Evolutionary conservation across 2,113 vertebrate genomes (phyloP).

Genomic region (Nycticryphes semicollaris): DNA sequence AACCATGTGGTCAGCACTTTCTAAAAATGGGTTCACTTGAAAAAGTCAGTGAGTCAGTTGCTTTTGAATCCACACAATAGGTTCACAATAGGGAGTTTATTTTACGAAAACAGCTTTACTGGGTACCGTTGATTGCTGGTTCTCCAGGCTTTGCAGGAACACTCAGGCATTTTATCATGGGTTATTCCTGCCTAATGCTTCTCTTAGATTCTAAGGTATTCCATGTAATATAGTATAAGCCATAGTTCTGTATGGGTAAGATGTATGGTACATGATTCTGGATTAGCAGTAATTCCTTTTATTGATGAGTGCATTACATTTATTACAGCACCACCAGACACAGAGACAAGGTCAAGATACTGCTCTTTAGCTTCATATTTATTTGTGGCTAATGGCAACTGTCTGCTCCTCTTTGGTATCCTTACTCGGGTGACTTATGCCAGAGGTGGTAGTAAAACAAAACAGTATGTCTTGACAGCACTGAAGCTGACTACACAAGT

Average conservation of each 20-base stretch:
- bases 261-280: not conserved
- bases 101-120: not conserved
- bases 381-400: not conserved
- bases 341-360: not conserved
- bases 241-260: not conserved
- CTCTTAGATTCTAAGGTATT: not conserved
- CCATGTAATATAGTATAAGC: not conserved
- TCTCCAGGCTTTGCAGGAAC: not conserved
- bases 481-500: not conserved
- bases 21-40: not conserved
- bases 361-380: not conserved
- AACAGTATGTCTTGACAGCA: not conserved
- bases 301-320: not conserved
- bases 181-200: not conserved
- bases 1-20: not conserved
- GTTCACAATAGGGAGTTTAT: not conserved
- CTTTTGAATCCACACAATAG: not conserved
- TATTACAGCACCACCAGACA: not conserved
- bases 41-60: not conserved
- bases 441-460: not conserved
- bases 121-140: not conserved
- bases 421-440: fast-evolving
- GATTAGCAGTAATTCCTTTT: not conserved
- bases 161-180: not conserved
- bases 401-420: not conserved